phyloP scores from a whole-genome alignment of 2,888 invertebrate species.

The Patella pellucida region DNA sequence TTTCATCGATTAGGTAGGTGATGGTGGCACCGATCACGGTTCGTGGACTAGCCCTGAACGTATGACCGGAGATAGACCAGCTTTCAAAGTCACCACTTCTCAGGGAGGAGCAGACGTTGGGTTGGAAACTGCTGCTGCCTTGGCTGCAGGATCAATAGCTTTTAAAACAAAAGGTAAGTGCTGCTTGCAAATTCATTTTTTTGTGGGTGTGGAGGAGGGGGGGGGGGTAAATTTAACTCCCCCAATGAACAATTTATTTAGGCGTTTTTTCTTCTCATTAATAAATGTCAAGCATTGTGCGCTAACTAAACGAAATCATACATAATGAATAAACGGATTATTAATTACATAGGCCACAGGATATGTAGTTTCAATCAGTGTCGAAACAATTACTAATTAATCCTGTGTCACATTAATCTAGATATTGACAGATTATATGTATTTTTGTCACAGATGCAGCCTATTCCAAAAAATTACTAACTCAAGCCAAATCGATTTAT shows the following conservation, averaged over 20 bases:
- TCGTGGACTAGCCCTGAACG: constrained; percentile 79
- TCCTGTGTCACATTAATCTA: no score
- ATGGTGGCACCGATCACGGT: constrained; percentile 74
- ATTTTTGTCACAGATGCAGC: constrained; percentile 36
- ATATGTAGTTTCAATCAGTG: no score
- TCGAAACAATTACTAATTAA: no score
- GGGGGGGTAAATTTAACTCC: no score
- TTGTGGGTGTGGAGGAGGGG: no score
- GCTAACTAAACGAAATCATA: no score
- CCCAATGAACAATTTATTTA: no score
- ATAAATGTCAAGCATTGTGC: no score
- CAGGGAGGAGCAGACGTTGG: constrained; percentile 77
- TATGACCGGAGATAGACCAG: constrained; percentile 74
- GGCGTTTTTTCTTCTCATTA: no score
- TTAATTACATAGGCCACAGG: no score
- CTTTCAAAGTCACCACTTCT: constrained; percentile 74
- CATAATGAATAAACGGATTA: no score
- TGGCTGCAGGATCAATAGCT: constrained; percentile 75
- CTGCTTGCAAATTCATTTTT: background rate
- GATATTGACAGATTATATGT: background rate
- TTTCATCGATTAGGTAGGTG: constrained; percentile 46
- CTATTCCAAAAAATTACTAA: constrained; percentile 44
- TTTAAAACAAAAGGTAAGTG: constrained; percentile 63
- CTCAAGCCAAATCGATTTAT: constrained; percentile 48
- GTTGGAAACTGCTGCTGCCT: constrained; percentile 76